These are phyloP conservation scores for Cryptotis parvus DNA, from an alignment of 2,113 vertebrate species.

Conservation along the genomic window DNA sequence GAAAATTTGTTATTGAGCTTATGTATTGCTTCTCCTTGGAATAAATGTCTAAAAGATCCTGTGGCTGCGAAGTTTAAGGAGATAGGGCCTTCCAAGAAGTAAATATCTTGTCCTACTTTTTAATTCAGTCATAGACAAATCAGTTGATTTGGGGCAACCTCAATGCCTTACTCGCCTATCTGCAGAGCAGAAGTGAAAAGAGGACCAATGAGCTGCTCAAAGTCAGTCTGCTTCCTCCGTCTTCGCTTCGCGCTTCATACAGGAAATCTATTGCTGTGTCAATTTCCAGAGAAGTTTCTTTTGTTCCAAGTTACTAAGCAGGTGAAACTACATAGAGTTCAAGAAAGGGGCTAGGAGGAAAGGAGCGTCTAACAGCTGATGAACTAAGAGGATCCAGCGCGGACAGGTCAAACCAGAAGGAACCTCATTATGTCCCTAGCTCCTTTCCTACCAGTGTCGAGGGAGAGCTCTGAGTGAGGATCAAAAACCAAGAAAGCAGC, in stretches of 20 bases:
- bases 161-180: slow-evolving; percentile 81
- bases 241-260: slow-evolving; percentile 81
- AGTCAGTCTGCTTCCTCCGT: slow-evolving; percentile 86
- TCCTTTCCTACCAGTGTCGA: slow-evolving; percentile 45
- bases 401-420: neutral
- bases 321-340: slow-evolving; percentile 25
- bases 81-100: neutral
- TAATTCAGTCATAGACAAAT: slow-evolving; percentile 58
- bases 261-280: slow-evolving; percentile 87
- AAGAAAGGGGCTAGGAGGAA: slow-evolving; percentile 31
- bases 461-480: slow-evolving; percentile 63
- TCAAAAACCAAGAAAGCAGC: slow-evolving; percentile 57
- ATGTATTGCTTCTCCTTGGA: neutral
- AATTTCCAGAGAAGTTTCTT: slow-evolving; percentile 84
- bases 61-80: slow-evolving; percentile 24
- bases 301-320: slow-evolving; percentile 75
- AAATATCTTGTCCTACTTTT: neutral
- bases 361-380: neutral
- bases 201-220: slow-evolving; percentile 85
- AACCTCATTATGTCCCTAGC: slow-evolving; percentile 24
- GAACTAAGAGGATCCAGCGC: neutral
- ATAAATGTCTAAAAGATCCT: slow-evolving; percentile 2
- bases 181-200: slow-evolving; percentile 78
- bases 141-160: slow-evolving; percentile 51
- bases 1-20: neutral